A percentile compares a stretch with the other conserved stretches of the same genome.
Evolutionary conservation across 2,888 invertebrate species (phyloP).

Genomic region (Lepidonotus clava): DNA sequence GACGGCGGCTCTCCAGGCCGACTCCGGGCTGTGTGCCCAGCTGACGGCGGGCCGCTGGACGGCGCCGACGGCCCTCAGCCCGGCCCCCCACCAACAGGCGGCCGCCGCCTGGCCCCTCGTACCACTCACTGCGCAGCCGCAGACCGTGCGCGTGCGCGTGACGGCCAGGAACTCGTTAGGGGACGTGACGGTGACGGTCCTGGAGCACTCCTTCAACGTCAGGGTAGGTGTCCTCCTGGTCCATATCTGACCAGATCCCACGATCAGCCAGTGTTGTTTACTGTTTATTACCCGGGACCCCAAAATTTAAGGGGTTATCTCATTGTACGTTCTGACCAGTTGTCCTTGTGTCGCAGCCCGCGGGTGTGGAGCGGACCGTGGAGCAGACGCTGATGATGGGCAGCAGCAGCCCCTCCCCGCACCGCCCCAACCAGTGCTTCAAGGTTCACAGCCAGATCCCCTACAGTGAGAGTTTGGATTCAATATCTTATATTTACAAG

Average conservation of each 20-base stretch:
- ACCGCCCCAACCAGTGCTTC: neutral
- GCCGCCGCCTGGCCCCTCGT: slow-evolving; percentile 32
- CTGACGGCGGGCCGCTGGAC: neutral
- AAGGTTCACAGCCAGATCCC: neutral
- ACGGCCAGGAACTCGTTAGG: neutral
- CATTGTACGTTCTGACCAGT: too few species aligned
- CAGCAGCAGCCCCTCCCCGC: neutral
- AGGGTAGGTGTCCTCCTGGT: neutral
- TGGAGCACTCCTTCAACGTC: neutral
- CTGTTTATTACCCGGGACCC: too few species aligned
- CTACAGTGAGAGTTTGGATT: too few species aligned
- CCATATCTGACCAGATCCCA: neutral
- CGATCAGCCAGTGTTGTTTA: too few species aligned
- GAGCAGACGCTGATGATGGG: neutral
- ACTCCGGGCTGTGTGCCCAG: neutral
- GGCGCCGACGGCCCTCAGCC: neutral
- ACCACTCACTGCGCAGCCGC: neutral
- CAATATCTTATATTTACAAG: too few species aligned
- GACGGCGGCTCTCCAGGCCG: neutral
- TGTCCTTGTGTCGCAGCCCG: neutral
- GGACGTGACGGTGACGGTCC: neutral
- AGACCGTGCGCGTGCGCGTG: slow-evolving; percentile 1
- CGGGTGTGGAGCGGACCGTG: neutral
- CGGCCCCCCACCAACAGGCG: neutral
- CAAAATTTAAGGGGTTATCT: too few species aligned